Evolutionary conservation across 2,113 vertebrate species (phyloP).

Genomic region (Pedetes capensis): DNA sequence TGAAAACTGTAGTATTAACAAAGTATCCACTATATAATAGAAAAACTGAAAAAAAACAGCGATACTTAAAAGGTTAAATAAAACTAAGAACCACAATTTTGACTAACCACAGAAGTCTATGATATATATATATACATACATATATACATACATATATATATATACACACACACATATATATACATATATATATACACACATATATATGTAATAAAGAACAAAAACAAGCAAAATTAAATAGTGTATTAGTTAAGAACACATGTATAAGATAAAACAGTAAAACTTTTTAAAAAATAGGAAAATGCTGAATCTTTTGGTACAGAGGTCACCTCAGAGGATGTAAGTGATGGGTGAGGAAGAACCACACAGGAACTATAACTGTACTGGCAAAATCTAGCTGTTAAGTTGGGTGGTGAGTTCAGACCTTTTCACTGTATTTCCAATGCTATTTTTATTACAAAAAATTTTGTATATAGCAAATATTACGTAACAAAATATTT

Average conservation of each 20-base stretch:
- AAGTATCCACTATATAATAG: not conserved
- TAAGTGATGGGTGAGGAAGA: not conserved
- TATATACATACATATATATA: too few species aligned
- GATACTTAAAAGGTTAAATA: not conserved
- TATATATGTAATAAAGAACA: not conserved
- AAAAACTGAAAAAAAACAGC: constrained; percentile 1
- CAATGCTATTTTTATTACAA: not conserved
- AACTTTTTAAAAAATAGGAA: not conserved
- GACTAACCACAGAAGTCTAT: not conserved
- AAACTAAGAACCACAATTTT: not conserved
- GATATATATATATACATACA: too few species aligned
- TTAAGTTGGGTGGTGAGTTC: not conserved
- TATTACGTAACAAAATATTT: not conserved
- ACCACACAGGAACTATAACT: not conserved
- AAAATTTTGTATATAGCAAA: not conserved
- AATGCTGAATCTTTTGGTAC: not conserved
- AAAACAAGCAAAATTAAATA: not conserved
- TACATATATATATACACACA: too few species aligned
- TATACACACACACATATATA: too few species aligned
- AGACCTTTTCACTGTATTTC: not conserved
- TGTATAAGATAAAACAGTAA: not conserved
- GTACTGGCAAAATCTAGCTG: not conserved
- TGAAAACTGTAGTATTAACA: not conserved
- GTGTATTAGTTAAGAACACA: not conserved
- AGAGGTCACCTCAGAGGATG: not conserved